Conservation (phyloP, 2,888 invertebrate genomes). For the Odiellus spinosus region DNA sequence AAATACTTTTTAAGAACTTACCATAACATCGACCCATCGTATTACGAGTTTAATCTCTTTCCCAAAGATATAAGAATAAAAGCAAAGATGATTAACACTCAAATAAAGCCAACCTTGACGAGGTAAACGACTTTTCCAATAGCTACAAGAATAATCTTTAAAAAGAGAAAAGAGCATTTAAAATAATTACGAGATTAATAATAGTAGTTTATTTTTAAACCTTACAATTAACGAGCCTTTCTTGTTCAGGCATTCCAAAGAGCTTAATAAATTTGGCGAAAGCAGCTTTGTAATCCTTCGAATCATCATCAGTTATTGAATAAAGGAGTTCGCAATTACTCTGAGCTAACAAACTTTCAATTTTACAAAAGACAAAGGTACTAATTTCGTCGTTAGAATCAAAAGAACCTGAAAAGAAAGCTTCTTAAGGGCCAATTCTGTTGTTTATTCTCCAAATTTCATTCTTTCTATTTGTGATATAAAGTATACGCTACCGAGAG, state of each 20-base stretch:
- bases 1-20: constrained; percentile 20
- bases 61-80: constrained; percentile 86
- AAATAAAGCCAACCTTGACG: constrained; percentile 94
- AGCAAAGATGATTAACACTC: constrained; percentile 90
- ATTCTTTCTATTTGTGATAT: too few relatives aligned
- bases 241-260: constrained; percentile 80
- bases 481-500: too few relatives aligned
- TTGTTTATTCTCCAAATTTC: too few relatives aligned
- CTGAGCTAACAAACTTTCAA: constrained; percentile 80
- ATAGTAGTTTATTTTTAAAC: constrained; percentile 12
- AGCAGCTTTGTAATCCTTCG: constrained; percentile 40
- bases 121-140: constrained; percentile 80
- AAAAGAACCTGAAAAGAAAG: constrained; percentile 41
- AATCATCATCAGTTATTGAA: constrained; percentile 38
- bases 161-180: not conserved
- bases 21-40: constrained; percentile 77
- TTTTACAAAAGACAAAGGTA: constrained; percentile 88
- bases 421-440: too few relatives aligned
- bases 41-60: constrained; percentile 72
- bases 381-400: constrained; percentile 86
- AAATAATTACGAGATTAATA: too few relatives aligned
- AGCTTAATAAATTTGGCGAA: constrained; percentile 68
- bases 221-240: constrained; percentile 88
- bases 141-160: constrained; percentile 48
- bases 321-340: constrained; percentile 37